Conservation (phyloP, 2,797 vertebrate species). For the Melanotaenia trifasciata region DNA sequence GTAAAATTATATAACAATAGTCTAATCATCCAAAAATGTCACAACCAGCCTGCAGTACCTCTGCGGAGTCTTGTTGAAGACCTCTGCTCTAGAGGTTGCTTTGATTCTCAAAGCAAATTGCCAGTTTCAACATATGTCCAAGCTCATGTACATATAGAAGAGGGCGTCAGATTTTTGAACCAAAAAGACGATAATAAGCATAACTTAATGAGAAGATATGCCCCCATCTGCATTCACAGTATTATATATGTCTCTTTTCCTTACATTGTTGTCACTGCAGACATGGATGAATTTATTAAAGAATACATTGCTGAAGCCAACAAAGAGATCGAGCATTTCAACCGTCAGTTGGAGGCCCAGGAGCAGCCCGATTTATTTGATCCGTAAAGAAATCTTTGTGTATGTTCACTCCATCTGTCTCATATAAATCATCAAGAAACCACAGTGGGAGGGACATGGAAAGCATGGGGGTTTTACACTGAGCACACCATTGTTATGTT, state of each 20-base stretch:
- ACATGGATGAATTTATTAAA: conserved; percentile 94
- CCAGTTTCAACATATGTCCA: no score
- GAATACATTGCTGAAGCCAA: conserved; percentile 93
- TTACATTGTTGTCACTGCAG: conserved; percentile 82
- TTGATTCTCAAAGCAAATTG: not conserved
- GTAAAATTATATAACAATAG: no score
- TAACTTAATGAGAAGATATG: not conserved
- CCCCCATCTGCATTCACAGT: not conserved
- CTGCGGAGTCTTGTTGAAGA: no score
- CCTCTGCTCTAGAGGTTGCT: no score
- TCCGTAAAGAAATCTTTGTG: conserved; percentile 63
- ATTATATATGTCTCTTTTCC: conserved; percentile 60
- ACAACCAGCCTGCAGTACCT: no score
- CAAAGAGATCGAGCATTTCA: conserved; percentile 92
- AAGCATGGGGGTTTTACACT: conserved; percentile 27
- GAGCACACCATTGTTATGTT: conserved; percentile 43
- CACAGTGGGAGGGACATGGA: conserved; percentile 36
- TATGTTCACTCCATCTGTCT: conserved; percentile 53
- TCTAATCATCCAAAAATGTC: no score
- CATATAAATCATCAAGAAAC: conserved; percentile 30
- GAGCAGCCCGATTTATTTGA: conserved; percentile 92
- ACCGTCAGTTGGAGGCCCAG: conserved; percentile 91
- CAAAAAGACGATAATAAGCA: not conserved
- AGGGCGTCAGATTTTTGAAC: not conserved
- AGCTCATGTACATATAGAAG: not conserved